Evolutionary conservation across 2,888 invertebrate genomes (phyloP).

Genomic region (Smittia sp.): DNA sequence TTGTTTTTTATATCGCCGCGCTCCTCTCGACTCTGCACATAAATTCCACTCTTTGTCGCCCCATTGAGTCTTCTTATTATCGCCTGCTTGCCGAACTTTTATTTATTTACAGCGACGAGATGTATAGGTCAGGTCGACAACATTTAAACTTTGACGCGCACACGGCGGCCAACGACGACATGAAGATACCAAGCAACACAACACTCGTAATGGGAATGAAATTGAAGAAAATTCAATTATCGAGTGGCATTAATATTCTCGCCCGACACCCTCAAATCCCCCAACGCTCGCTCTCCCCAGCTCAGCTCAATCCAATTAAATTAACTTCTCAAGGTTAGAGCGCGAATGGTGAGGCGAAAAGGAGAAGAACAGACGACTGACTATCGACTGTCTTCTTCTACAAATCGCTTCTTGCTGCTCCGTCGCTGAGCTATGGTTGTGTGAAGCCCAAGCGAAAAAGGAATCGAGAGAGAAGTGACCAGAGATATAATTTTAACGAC

Average conservation of each 20-base stretch:
- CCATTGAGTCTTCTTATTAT: conserved; percentile 9
- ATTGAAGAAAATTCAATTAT: conserved; percentile 17
- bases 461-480: conserved; percentile 21
- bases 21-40: background rate
- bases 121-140: conserved; percentile 26
- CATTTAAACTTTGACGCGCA: background rate
- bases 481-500: conserved; percentile 21
- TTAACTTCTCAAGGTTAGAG: conserved; percentile 26
- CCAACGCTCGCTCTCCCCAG: background rate
- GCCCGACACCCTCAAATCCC: background rate
- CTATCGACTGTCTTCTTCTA: conserved; percentile 37
- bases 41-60: background rate
- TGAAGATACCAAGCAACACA: background rate
- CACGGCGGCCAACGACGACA: background rate
- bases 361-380: conserved; percentile 35
- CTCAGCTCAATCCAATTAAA: conserved; percentile 19
- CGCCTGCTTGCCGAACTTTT: background rate
- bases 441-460: background rate
- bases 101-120: background rate
- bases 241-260: background rate
- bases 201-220: background rate
- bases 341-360: conserved; percentile 26
- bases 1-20: conserved; percentile 21
- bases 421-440: background rate
- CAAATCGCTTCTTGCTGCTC: background rate